These are phyloP conservation scores for Lutjanus campechanus DNA, from an alignment of 2,797 vertebrate genomes.

Conservation along the genomic window DNA sequence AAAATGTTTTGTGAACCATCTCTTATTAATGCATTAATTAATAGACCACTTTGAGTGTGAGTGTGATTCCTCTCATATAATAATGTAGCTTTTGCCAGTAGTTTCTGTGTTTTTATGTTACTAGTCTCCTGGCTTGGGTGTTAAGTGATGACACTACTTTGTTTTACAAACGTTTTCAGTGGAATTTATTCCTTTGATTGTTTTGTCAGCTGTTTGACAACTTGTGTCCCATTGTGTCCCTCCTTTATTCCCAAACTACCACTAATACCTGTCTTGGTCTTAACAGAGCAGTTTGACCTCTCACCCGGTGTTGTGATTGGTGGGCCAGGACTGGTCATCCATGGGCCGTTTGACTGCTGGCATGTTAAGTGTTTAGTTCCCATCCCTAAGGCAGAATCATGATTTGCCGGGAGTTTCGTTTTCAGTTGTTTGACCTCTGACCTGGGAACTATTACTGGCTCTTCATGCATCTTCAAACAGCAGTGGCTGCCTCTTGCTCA, in stretches of 20 bases:
- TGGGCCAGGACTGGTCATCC: conserved; percentile 66
- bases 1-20: conserved; percentile 5
- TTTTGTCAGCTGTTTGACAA: conserved; percentile 68
- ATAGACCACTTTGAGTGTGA: neutral
- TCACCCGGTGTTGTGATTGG: conserved; percentile 75
- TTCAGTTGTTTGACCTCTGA: conserved; percentile 79
- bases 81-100: conserved; percentile 10
- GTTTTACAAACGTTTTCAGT: conserved; percentile 16
- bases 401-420: conserved; percentile 71
- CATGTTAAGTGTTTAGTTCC: conserved; percentile 79
- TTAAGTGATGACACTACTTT: conserved; percentile 5
- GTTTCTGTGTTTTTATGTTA: neutral
- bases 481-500: conserved; percentile 30
- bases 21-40: conserved; percentile 20
- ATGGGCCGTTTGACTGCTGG: conserved; percentile 75
- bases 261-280: conserved; percentile 65
- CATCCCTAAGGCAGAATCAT: conserved; percentile 69
- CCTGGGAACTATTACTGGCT: conserved; percentile 33
- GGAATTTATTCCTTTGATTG: conserved; percentile 40
- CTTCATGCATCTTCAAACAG: conserved; percentile 30
- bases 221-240: conserved; percentile 27
- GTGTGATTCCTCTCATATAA: neutral
- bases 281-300: conserved; percentile 74
- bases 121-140: neutral
- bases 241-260: conserved; percentile 51